These are phyloP conservation scores for Mohoua ochrocephala DNA, from an alignment of 2,113 vertebrate genomes.

Conservation along the genomic window DNA sequence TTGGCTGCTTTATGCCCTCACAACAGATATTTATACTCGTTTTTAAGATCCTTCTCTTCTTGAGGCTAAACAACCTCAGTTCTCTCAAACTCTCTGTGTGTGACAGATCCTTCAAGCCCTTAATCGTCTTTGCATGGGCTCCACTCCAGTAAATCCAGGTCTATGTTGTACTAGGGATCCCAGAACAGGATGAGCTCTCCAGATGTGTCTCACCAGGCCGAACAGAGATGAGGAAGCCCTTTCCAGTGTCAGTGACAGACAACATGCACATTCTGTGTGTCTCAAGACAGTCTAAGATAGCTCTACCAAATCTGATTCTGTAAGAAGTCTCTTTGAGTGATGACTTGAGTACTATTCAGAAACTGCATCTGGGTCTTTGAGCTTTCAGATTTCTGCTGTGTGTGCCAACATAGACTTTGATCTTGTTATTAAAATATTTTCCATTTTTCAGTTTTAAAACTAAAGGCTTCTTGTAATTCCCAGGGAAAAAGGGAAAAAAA, in stretches of 20 bases:
- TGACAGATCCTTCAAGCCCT: not conserved
- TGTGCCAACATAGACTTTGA: not conserved
- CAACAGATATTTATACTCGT: not conserved
- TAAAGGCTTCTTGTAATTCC: not conserved
- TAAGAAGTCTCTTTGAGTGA: not conserved
- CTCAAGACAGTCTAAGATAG: not conserved
- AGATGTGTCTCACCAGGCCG: not conserved
- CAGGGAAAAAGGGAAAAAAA: not conserved
- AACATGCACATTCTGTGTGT: fast-evolving
- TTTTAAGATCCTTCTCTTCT: not conserved
- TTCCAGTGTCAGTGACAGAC: not conserved
- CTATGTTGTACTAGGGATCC: not conserved
- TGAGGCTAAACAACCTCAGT: not conserved
- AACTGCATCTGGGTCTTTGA: not conserved
- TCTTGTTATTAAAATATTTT: not conserved
- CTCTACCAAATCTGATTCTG: not conserved
- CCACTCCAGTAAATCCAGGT: not conserved
- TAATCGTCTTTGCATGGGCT: not conserved
- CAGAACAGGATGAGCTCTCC: not conserved
- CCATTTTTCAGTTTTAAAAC: not conserved
- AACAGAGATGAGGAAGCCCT: not conserved
- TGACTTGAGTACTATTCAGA: not conserved
- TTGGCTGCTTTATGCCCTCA: not conserved
- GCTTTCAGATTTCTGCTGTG: not conserved
- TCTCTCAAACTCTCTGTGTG: not conserved